A percentile compares a stretch with the other conserved stretches of the same genome.
Conservation (phyloP, 2,888 invertebrate genomes). For the Eumacrocentrus americanus region DNA sequence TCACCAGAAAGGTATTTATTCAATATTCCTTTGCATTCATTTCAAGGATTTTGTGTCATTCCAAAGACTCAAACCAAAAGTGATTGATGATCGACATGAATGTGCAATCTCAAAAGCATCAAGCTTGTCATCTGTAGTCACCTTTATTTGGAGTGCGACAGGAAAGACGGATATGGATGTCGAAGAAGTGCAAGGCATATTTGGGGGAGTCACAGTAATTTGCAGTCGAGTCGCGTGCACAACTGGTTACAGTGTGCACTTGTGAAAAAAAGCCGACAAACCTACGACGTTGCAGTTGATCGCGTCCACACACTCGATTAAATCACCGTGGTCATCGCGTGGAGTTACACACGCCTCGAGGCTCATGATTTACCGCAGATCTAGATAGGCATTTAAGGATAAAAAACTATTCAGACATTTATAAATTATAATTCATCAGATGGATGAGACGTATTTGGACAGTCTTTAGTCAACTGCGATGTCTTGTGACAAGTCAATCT, state of each 20-base stretch:
- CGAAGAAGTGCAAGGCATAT: slow-evolving; percentile 34
- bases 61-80: neutral
- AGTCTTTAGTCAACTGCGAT: slow-evolving; percentile 2
- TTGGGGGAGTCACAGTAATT: slow-evolving; percentile 37
- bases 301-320: neutral
- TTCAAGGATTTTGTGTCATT: neutral
- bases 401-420: neutral
- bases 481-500: slow-evolving; percentile 6
- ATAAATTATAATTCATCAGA: slow-evolving; percentile 12
- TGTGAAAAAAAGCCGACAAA: slow-evolving; percentile 19
- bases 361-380: slow-evolving; percentile 3
- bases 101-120: slow-evolving; percentile 27
- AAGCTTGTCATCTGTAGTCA: slow-evolving; percentile 6
- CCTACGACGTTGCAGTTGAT: neutral
- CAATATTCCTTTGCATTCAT: neutral
- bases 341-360: neutral
- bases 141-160: slow-evolving; percentile 10
- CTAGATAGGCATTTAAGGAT: slow-evolving; percentile 14
- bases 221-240: slow-evolving; percentile 40
- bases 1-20: neutral
- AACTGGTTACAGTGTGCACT: slow-evolving; percentile 24
- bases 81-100: slow-evolving; percentile 22
- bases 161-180: slow-evolving; percentile 17
- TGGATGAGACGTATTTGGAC: neutral
- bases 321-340: slow-evolving; percentile 2